These are phyloP conservation scores for Symphodus melops DNA, from an alignment of 2,113 vertebrate genomes.

Conservation along the genomic window DNA sequence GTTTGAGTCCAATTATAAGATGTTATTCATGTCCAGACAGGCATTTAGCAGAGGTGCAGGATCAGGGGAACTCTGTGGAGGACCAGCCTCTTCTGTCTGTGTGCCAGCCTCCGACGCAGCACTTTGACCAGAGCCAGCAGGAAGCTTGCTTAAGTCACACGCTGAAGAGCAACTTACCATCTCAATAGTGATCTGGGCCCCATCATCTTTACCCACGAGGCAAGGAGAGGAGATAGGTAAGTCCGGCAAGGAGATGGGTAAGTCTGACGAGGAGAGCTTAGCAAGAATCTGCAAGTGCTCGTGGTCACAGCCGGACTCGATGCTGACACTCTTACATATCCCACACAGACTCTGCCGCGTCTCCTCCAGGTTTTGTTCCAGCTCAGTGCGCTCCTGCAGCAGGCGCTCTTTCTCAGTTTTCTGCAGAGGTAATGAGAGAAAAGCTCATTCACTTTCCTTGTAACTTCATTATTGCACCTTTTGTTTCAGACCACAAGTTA, in stretches of 20 bases:
- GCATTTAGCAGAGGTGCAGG: conserved; percentile 36
- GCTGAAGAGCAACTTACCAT: conserved; percentile 66
- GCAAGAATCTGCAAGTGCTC: conserved; percentile 90
- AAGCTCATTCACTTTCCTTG: neutral
- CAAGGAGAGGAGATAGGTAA: conserved; percentile 76
- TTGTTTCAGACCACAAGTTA: neutral
- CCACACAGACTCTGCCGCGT: conserved; percentile 90
- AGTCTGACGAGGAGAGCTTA: conserved; percentile 88
- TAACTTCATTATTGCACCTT: neutral
- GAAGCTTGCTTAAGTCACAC: conserved; percentile 32
- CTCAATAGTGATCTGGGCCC: conserved; percentile 28
- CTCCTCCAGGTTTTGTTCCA: conserved; percentile 89
- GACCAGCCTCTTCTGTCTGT: conserved; percentile 34
- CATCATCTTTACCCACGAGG: conserved; percentile 64
- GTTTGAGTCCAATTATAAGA: conserved; percentile 38
- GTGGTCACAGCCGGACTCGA: conserved; percentile 85
- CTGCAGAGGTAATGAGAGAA: conserved; percentile 72
- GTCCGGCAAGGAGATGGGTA: conserved; percentile 78
- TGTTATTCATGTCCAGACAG: conserved; percentile 64
- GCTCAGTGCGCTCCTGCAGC: conserved; percentile 88
- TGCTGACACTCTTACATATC: conserved; percentile 89
- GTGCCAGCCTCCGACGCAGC: conserved; percentile 12
- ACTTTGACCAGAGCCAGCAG: conserved; percentile 3
- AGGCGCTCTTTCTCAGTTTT: conserved; percentile 90
- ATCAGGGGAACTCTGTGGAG: conserved; percentile 33